Percentiles rank a stretch among this genome's conserved stretches.
These are phyloP conservation scores for Melanotus villosus DNA, from an alignment of 2,888 invertebrate genomes.

Conservation along the genomic window DNA sequence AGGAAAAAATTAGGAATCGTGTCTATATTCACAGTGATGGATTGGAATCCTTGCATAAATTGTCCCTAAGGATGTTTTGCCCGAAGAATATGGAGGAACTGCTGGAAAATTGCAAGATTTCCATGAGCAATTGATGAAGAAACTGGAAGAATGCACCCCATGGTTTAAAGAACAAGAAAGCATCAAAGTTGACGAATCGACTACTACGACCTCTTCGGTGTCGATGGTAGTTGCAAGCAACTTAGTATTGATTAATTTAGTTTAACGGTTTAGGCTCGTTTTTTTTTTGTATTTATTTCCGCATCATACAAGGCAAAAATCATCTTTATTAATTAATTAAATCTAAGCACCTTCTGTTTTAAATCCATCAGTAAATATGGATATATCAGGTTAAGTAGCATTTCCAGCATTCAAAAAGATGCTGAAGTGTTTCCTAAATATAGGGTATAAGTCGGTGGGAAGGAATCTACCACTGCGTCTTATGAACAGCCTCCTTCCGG, in stretches of 20 bases:
- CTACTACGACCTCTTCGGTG: constrained; percentile 90
- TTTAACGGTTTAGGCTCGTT: neutral
- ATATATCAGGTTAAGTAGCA: too few relatives aligned
- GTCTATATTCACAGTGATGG: constrained; percentile 83
- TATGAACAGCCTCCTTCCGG: too few relatives aligned
- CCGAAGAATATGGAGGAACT: constrained; percentile 86
- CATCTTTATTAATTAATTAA: too few relatives aligned
- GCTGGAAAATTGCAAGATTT: constrained; percentile 81
- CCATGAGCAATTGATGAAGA: constrained; percentile 85
- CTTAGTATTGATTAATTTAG: constrained; percentile 80
- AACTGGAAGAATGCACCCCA: constrained; percentile 80
- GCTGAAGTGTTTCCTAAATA: too few relatives aligned
- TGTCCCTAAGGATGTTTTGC: constrained; percentile 86
- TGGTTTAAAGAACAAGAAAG: constrained; percentile 88
- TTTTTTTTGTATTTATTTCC: too few relatives aligned
- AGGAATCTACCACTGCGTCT: too few relatives aligned
- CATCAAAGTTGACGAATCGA: constrained; percentile 83
- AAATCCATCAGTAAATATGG: too few relatives aligned
- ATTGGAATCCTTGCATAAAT: constrained; percentile 82
- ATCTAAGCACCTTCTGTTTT: too few relatives aligned
- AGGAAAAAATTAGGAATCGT: constrained; percentile 88
- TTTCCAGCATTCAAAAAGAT: too few relatives aligned
- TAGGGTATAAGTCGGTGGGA: too few relatives aligned
- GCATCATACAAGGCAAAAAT: too few relatives aligned
- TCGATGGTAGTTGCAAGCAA: constrained; percentile 91